Percentiles rank a stretch among this genome's conserved stretches.
Evolutionary conservation across 2,888 invertebrate species (phyloP).

Genomic region (Schizotus pectinicornis): DNA sequence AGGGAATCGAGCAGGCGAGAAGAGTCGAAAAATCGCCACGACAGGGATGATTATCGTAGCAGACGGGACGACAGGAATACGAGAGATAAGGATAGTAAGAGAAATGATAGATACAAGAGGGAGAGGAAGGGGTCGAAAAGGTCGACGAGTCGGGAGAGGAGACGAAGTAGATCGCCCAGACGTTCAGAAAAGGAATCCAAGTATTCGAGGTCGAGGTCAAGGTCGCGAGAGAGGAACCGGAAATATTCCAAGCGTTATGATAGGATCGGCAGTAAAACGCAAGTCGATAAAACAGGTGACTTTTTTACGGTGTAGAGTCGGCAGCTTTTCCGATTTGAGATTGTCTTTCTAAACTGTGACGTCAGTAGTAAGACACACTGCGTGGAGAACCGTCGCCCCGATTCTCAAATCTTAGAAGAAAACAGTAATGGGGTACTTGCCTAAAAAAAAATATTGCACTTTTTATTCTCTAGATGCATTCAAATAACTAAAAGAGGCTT

Average conservation of each 20-base stretch:
- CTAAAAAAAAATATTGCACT: too few relatives aligned
- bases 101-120: constrained; percentile 12
- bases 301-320: too few relatives aligned
- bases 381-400: too few relatives aligned
- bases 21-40: constrained; percentile 18
- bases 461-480: too few relatives aligned
- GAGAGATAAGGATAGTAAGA: constrained; percentile 54
- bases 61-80: constrained; percentile 32
- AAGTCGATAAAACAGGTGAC: constrained; percentile 60
- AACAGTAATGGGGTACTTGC: too few relatives aligned
- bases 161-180: constrained; percentile 49
- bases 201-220: constrained; percentile 43
- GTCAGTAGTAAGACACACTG: too few relatives aligned
- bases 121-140: constrained; percentile 28
- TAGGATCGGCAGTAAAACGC: constrained; percentile 58
- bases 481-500: too few relatives aligned
- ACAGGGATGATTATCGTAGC: constrained; percentile 29
- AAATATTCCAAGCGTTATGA: constrained; percentile 57
- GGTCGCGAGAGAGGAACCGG: constrained; percentile 44
- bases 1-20: background rate
- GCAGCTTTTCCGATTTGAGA: too few relatives aligned
- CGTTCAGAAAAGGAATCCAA: constrained; percentile 50
- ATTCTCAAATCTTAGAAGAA: too few relatives aligned
- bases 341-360: too few relatives aligned
- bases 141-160: constrained; percentile 46